Conservation (phyloP, 2,888 invertebrate species). For the Diplolepis rosae region DNA sequence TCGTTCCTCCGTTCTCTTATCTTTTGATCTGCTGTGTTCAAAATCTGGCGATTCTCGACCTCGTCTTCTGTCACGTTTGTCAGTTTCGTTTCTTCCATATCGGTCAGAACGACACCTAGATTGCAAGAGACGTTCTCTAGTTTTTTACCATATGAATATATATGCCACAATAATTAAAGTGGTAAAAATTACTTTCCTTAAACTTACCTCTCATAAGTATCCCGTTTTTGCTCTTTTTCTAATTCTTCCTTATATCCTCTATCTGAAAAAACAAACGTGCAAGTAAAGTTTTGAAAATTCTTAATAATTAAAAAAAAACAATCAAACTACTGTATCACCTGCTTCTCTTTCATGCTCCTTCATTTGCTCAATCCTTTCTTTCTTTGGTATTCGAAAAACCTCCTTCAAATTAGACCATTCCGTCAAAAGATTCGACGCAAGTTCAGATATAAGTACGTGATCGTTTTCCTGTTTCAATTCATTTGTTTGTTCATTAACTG, state of each 20-base stretch:
- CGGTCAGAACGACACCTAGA: slow-evolving; percentile 59
- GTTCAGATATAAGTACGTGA: slow-evolving; percentile 69
- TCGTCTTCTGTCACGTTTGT: slow-evolving; percentile 70
- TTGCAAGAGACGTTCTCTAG: slow-evolving; percentile 8
- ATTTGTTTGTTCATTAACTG: slow-evolving; percentile 34
- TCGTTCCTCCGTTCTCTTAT: slow-evolving; percentile 67
- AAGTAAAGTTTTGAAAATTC: background rate
- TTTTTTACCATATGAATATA: slow-evolving; percentile 42
- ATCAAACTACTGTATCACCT: slow-evolving; percentile 74
- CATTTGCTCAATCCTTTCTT: slow-evolving; percentile 94
- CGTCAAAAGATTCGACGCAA: slow-evolving; percentile 80
- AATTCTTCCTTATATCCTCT: slow-evolving; percentile 72
- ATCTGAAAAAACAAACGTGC: slow-evolving; percentile 55
- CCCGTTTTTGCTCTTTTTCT: slow-evolving; percentile 67
- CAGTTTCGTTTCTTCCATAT: slow-evolving; percentile 64
- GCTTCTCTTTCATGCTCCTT: slow-evolving; percentile 96
- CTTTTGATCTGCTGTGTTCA: slow-evolving; percentile 69
- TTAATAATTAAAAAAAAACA: background rate
- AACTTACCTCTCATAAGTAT: slow-evolving; percentile 68
- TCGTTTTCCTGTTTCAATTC: slow-evolving; percentile 55
- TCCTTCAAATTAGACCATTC: slow-evolving; percentile 86
- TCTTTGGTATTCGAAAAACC: slow-evolving; percentile 94
- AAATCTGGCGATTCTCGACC: slow-evolving; percentile 73
- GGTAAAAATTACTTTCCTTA: background rate
- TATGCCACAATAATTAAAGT: slow-evolving; percentile 34